These are phyloP conservation scores for Delphinus delphis DNA, from an alignment of 2,113 vertebrate genomes.

Conservation along the genomic window DNA sequence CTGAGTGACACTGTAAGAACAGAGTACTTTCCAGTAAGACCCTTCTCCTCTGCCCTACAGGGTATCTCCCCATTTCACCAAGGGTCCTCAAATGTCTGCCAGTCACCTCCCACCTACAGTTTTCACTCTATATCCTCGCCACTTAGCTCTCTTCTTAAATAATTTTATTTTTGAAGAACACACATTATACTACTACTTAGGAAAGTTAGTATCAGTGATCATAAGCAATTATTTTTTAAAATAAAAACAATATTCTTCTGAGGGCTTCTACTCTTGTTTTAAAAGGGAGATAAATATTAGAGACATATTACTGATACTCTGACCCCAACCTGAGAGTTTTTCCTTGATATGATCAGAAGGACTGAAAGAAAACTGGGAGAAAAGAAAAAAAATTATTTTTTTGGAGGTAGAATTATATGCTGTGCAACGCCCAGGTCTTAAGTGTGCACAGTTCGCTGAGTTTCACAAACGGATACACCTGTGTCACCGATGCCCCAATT, in stretches of 20 bases:
- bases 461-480: background rate
- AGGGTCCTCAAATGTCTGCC: background rate
- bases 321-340: background rate
- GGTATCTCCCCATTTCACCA: too few species aligned
- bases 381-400: background rate
- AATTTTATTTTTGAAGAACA: background rate
- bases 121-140: background rate
- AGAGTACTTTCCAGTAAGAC: background rate
- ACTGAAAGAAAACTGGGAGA: background rate
- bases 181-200: background rate
- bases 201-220: background rate
- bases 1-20: background rate
- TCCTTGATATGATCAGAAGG: background rate
- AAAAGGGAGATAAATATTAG: background rate
- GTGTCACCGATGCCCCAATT: background rate
- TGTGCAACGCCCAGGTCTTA: background rate
- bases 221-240: background rate
- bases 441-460: background rate
- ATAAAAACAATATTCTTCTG: background rate
- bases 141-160: background rate
- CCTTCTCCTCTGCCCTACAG: background rate
- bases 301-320: background rate
- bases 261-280: background rate
- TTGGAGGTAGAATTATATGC: background rate
- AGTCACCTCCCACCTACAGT: background rate